Evolutionary conservation across 1,140 invertebrate genomes (phyloP).

Genomic region (Ruditapes philippinarum): DNA sequence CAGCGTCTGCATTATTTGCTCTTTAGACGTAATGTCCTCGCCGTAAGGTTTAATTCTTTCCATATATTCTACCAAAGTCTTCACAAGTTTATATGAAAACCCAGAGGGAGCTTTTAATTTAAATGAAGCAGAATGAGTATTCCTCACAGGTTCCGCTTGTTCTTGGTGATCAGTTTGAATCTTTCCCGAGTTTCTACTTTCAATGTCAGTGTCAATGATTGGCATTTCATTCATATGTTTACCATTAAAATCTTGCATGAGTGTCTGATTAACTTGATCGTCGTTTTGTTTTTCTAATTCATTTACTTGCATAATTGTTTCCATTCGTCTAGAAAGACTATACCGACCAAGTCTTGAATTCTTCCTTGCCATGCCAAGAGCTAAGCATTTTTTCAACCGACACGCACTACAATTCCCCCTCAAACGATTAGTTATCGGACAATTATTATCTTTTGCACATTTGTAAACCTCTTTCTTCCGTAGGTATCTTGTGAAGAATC

Average conservation of each 20-base stretch:
- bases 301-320: conserved; percentile 55
- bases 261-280: not conserved
- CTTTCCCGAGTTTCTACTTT: not conserved
- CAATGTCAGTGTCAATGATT: not conserved
- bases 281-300: conserved; percentile 49
- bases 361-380: conserved; percentile 54
- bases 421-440: conserved; percentile 75
- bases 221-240: not conserved
- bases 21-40: not conserved
- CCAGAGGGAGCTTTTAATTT: conserved; percentile 18
- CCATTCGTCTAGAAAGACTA: conserved; percentile 34
- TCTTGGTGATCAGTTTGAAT: not conserved
- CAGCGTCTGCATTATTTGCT: conserved; percentile 22
- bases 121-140: not conserved
- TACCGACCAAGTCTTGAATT: conserved; percentile 50
- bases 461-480: conserved; percentile 77
- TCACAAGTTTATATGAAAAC: conserved; percentile 42
- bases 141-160: not conserved
- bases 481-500: conserved; percentile 83
- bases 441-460: conserved; percentile 75
- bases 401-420: conserved; percentile 81
- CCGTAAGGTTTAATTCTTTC: conserved; percentile 52
- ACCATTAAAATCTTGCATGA: not conserved
- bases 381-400: conserved; percentile 70
- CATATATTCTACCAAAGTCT: conserved; percentile 32